A percentile compares a stretch with the other conserved stretches of the same genome.
phyloP scores from a whole-genome alignment of 2,113 vertebrate species.

The Pangasianodon gigas region DNA sequence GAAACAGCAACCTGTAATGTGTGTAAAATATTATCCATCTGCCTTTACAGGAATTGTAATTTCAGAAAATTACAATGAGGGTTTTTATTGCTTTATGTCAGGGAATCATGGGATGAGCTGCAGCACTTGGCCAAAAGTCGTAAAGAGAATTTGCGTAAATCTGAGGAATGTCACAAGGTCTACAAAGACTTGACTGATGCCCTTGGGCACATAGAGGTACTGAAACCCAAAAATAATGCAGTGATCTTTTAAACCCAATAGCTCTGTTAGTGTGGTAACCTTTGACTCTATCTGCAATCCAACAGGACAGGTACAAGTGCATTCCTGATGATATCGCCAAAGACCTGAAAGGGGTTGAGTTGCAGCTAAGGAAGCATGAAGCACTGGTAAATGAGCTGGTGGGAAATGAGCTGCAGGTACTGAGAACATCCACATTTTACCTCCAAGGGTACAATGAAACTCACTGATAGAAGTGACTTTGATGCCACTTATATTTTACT shows the following conservation, averaged over 20 bases:
- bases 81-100: constrained; percentile 55
- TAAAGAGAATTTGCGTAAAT: constrained; percentile 69
- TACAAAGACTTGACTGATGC: constrained; percentile 80
- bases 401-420: constrained; percentile 79
- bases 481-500: constrained; percentile 14
- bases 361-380: constrained; percentile 81
- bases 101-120: constrained; percentile 82
- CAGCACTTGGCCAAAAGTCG: constrained; percentile 67
- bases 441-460: not conserved
- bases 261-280: not conserved
- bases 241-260: not conserved
- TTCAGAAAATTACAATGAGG: not conserved
- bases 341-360: constrained; percentile 77
- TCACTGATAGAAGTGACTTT: not conserved
- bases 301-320: constrained; percentile 79
- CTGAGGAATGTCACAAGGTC: constrained; percentile 73
- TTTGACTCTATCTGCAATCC: constrained; percentile 18
- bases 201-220: constrained; percentile 80
- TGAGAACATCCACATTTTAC: not conserved
- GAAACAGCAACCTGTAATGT: not conserved
- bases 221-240: not conserved
- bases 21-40: not conserved
- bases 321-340: constrained; percentile 81
- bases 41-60: not conserved
- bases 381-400: constrained; percentile 77